These are phyloP conservation scores for Malaclemys terrapin DNA, from an alignment of 2,113 vertebrate species.

Conservation along the genomic window DNA sequence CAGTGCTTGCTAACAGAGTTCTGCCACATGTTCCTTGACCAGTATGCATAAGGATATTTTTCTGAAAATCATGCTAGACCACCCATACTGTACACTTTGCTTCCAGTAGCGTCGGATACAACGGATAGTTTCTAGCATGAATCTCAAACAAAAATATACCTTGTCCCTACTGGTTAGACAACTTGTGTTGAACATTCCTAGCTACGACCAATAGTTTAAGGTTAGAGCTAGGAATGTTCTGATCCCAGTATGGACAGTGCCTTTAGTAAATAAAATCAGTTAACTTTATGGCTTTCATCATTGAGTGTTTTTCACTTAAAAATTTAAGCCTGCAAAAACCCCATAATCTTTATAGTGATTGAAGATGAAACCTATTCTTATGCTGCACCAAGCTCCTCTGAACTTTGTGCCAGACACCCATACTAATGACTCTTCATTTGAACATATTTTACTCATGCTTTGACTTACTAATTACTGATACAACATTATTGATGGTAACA, in stretches of 20 bases:
- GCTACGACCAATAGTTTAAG: background rate
- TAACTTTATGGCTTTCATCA: conserved; percentile 21
- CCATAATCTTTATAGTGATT: background rate
- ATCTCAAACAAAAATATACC: background rate
- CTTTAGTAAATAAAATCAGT: background rate
- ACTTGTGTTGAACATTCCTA: background rate
- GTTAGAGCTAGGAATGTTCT: background rate
- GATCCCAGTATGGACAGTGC: background rate
- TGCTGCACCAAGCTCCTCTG: conserved; percentile 11
- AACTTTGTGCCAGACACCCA: conserved; percentile 38
- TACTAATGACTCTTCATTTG: conserved; percentile 41
- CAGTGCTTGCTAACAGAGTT: background rate
- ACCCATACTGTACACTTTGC: background rate
- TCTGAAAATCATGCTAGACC: background rate
- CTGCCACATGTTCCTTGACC: background rate
- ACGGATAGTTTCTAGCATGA: background rate
- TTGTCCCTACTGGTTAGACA: background rate
- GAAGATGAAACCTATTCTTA: conserved; percentile 42
- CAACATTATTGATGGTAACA: conserved; percentile 1
- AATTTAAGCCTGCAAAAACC: conserved; percentile 43
- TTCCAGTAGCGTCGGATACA: accelerated
- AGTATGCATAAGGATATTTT: background rate
- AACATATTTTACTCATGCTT: conserved; percentile 56
- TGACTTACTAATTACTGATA: conserved; percentile 64
- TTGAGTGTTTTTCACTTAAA: conserved; percentile 31